Evolutionary conservation across 2,797 vertebrate genomes (phyloP), one percentile per base, ranked within the genome.

Genomic region (Pseudopleuronectes americanus): DNA sequence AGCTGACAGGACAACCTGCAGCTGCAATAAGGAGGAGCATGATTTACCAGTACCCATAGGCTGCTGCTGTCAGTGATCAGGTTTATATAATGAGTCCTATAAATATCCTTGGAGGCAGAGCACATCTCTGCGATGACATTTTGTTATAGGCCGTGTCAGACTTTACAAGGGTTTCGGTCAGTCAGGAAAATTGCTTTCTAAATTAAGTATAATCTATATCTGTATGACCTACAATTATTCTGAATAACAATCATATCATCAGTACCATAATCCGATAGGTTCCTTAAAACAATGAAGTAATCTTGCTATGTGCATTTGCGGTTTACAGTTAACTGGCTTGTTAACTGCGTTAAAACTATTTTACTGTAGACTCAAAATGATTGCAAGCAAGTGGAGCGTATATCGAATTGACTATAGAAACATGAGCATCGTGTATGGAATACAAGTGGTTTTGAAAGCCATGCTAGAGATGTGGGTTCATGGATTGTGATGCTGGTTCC

Each of bases 41-140:
- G 60, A 86, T 90, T 89, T 83, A 89, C 64, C 56, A 66, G 62
- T 53, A 62, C 71, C 79, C 71, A 79, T 71, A 78, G 80, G 75
- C 76, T 77, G 77, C 83, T 81, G 83, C 83, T 81, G 83, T 70
- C 75, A 74, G 72, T 73, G 84, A 85, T 88, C 74, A 86, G 83
- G 65, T 87, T 88, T 86, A 80, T 82, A 67, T 84, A 83, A 90
- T 88, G 57, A 85, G 85, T 84, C 78, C 79, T 85, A 90, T 83
- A 89, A 89, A 89, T 84, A 87, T 77, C 76, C 63, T 71, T 23
- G 0, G 68, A 87, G 45, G 78, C 75, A 83, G 19, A 75, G 75
- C 52, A 36, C 61, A 68, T 80, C 65, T 80, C 79, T 72, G 60
- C 41, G 47, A 63, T 82, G 84, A 81, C 74, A 80, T 87, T 86